Conservation (phyloP, 2,888 invertebrate genomes). For the Tortrix viridana region DNA sequence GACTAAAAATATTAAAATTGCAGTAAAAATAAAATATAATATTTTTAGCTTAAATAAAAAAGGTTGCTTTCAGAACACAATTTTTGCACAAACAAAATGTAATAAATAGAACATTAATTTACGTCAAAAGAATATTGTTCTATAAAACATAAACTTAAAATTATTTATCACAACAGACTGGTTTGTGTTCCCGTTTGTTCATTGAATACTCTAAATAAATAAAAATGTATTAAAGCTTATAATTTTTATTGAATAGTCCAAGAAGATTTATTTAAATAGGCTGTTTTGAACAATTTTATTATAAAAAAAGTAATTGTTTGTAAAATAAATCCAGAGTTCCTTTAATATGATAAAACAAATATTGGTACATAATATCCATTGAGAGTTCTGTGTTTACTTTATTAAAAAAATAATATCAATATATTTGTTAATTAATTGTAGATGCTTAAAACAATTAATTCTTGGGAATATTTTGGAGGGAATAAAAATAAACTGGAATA, state of each 20-base stretch:
- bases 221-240: conserved; percentile 76
- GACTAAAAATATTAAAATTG: conserved; percentile 49
- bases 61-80: conserved; percentile 59
- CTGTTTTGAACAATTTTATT: too few relatives aligned
- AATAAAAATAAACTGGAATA: conserved; percentile 31
- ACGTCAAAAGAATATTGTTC: conserved; percentile 58
- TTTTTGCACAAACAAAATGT: conserved; percentile 52
- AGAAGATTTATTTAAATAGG: conserved; percentile 1
- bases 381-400: too few relatives aligned
- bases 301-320: too few relatives aligned
- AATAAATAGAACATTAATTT: conserved; percentile 56
- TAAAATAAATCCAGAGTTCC: too few relatives aligned
- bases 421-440: neutral
- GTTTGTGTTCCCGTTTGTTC: conserved; percentile 69
- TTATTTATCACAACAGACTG: conserved; percentile 80
- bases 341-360: too few relatives aligned
- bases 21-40: conserved; percentile 51
- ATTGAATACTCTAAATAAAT: conserved; percentile 60
- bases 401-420: neutral
- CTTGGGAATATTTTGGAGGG: conserved; percentile 34
- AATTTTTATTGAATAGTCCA: conserved; percentile 36
- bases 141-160: conserved; percentile 64
- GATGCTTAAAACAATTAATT: conserved; percentile 27
- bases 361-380: too few relatives aligned
- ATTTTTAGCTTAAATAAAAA: conserved; percentile 50